phyloP scores from a whole-genome alignment of 2,888 invertebrate species.

The Caenorhabditis macrosperma region DNA sequence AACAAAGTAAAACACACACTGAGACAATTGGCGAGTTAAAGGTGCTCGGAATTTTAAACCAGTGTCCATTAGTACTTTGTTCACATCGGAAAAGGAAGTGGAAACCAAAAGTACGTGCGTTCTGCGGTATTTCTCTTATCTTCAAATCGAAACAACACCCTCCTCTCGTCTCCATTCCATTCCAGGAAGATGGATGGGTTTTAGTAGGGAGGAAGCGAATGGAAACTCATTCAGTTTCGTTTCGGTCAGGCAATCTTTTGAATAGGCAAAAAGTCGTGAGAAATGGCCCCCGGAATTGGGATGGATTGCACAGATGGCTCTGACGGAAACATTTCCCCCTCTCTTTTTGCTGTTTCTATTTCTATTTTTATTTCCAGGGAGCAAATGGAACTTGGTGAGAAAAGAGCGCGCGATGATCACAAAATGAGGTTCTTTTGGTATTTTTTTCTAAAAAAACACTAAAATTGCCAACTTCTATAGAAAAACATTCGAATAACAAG shows the following conservation, averaged over 20 bases:
- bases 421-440: no score
- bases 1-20: no score
- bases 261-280: constrained; percentile 57
- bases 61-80: no score
- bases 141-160: constrained; percentile 18
- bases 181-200: constrained; percentile 48
- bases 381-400: neutral
- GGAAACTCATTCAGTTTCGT: constrained; percentile 38
- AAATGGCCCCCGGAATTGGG: constrained; percentile 18
- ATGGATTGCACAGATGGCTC: constrained; percentile 3
- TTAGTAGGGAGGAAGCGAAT: neutral
- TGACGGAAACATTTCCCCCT: constrained; percentile 5
- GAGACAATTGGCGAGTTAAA: no score
- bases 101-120: neutral
- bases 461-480: no score
- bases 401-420: no score
- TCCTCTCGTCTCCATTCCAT: neutral
- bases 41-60: no score
- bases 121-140: constrained; percentile 18
- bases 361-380: no score
- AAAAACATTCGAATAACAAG: neutral
- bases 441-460: no score
- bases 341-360: no score
- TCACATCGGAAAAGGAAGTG: neutral
- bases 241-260: constrained; percentile 42